Base-by-base conservation (phyloP, 2,113 vertebrate species). In the Harpagus bidentatus region DNA sequence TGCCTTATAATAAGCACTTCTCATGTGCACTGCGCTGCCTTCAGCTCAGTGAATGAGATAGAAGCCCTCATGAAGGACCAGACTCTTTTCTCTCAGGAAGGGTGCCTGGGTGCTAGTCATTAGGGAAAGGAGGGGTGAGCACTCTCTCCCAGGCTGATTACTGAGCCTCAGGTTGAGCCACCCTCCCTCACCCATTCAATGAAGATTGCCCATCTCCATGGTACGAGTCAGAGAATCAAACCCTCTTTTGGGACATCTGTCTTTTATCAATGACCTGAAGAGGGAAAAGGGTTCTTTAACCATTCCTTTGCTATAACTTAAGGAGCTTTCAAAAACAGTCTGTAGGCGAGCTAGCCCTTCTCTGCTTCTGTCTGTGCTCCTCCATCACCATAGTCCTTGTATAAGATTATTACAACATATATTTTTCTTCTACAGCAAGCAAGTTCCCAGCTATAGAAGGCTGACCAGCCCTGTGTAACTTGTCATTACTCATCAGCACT, bases 401-500 rank as follows among this genome's bases (percentile, higher is more conserved):
- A 22, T 47, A 61, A 82, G 72, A 42, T 86, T 81, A 81, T 95
- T 96, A 94, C 84, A 86, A 93, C 92, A 73, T 31, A 3, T 69
- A 67, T n/a, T 56, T 95, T 94, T 88, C 56, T 84, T 85, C 76
- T 55, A 19, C 78, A 89, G 70, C 58, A 32, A 61, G 72, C 90
- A 67, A 58, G 48, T 96, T 95, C 67, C 82, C 95, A 96, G 71
- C 91, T 95, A n/a, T 6, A 85, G 94, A 79, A 95, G 92, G 69
- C 94, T 93, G 67, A 66, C 78, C 58, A 34, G 55, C 91, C 73
- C 96, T 94, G 91, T 80, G 65, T 66, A 96, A 94, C 38, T 85
- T 82, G 38, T 32, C 82, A 22, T 93, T 96, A 95, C 86, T 94
- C 97, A 97, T 36, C 78, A 95, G 58, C 93, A 93, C 94, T 93